Evolutionary conservation across 2,888 invertebrate genomes (phyloP).

Genomic region (Erebia ligea): DNA sequence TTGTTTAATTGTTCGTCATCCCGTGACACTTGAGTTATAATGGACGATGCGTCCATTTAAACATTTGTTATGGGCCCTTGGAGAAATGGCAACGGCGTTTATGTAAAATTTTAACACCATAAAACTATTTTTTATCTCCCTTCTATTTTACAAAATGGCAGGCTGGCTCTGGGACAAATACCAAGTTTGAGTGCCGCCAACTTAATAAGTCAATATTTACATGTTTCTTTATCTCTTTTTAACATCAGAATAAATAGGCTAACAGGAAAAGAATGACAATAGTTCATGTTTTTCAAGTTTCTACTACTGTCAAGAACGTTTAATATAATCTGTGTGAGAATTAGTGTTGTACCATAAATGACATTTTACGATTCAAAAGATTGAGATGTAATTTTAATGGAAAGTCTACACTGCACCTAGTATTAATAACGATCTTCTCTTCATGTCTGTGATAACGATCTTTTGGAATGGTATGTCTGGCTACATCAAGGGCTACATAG

Average conservation of each 20-base stretch:
- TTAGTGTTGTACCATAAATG: neutral
- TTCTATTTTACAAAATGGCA: constrained; percentile 84
- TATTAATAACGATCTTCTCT: no score
- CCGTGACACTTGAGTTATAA: constrained; percentile 98
- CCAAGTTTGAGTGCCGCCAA: constrained; percentile 72
- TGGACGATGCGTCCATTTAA: constrained; percentile 98
- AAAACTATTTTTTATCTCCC: constrained; percentile 84
- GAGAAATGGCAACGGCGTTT: constrained; percentile 79
- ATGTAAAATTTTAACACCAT: constrained; percentile 81
- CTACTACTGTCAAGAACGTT: constrained; percentile 60
- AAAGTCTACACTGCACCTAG: neutral
- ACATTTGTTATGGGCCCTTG: constrained; percentile 81
- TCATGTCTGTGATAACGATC: no score
- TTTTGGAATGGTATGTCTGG: no score
- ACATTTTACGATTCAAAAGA: neutral
- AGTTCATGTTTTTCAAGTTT: constrained; percentile 53
- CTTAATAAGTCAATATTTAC: constrained; percentile 58
- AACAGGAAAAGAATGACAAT: constrained; percentile 49
- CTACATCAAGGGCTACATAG: no score
- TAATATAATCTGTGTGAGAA: constrained; percentile 48
- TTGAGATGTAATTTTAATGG: no score
- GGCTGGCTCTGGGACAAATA: constrained; percentile 75
- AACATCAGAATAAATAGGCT: constrained; percentile 21
- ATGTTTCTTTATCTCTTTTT: constrained; percentile 50
- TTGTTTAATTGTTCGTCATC: constrained; percentile 98